Base-by-base conservation (phyloP, 2,113 vertebrate species). In the Pangasianodon gigas region DNA sequence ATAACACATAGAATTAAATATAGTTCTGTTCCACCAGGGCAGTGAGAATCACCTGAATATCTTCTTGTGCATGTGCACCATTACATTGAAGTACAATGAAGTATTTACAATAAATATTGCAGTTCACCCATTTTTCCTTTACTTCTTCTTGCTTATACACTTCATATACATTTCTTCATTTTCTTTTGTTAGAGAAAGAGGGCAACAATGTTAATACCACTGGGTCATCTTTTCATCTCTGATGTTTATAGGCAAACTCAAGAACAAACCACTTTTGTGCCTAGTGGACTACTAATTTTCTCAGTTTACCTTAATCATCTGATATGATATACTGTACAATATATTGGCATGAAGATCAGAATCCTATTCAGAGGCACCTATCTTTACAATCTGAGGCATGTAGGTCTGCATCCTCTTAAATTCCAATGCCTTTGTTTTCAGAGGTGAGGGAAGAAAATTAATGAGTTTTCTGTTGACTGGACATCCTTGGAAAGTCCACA, bases 401-500 rank as follows among this genome's bases (percentile, higher is more conserved):
- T 93, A 89, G 87, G 89, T 93, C 93, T 93, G 94, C 95, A 95
- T 96, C 95, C 95, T 96, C 94, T 91, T 91, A 92, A 94, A 96
- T 96, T 96, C 96, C 95, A 90, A 67, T 91, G 85, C 94, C 90
- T 96, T 96, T 96, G 96, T 96, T 96, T 95, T 93, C 84, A 81
- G 93, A 93, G 92, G 87, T 74, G 93, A 89, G 94, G 95, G 93
- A 95, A 95, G 92, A 92, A 93, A 94, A 93, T 94, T 93, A 95
- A 94, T 69, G 93, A 91, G 90, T 95, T 94, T 92, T 94, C 94
- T 93, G 91, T 95, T 95, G 92, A 95, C 92, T 94, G 93, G 79
- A 96, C 95, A 96, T 96, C 96, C 95, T 96, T 95, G 94, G 95
- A 95, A 96, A 96, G 94, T 96, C 94, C 92, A 90, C 91, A 88